Conservation (phyloP, 2,888 invertebrate genomes). For the Lucinisca nassula region DNA sequence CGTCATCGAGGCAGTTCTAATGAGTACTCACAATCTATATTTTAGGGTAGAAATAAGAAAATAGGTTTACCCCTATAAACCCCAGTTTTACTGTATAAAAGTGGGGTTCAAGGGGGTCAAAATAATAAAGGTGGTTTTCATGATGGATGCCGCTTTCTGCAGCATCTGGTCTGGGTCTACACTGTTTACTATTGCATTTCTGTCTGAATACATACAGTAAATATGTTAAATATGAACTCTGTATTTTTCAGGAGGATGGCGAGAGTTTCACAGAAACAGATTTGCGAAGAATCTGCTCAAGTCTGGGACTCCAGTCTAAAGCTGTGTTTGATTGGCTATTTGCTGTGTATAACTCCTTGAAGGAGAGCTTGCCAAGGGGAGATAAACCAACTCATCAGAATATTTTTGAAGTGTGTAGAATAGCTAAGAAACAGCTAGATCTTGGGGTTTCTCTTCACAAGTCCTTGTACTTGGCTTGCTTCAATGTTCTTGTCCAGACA, state of each 20-base stretch:
- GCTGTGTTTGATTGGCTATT: constrained; percentile 79
- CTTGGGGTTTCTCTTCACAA: constrained; percentile 90
- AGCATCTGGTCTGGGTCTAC: too few species aligned
- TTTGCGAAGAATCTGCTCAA: constrained; percentile 75
- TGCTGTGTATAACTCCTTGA: constrained; percentile 72
- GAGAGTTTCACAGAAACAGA: constrained; percentile 78
- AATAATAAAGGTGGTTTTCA: too few species aligned
- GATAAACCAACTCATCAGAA: constrained; percentile 91
- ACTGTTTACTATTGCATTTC: too few species aligned
- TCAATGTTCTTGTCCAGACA: constrained; percentile 91
- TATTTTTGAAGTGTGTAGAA: constrained; percentile 89
- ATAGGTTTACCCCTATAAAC: too few species aligned
- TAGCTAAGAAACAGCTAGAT: constrained; percentile 90
- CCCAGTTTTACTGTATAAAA: too few species aligned
- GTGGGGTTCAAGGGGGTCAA: too few species aligned
- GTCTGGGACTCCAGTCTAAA: constrained; percentile 75
- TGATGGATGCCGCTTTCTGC: too few species aligned
- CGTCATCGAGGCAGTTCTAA: too few species aligned
- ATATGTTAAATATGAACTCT: too few species aligned
- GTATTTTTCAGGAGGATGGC: constrained; percentile 81
- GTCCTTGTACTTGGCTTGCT: constrained; percentile 88
- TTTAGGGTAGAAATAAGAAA: too few species aligned
- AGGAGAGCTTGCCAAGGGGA: constrained; percentile 66
- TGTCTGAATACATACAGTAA: too few species aligned
- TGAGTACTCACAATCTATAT: too few species aligned